Evolutionary conservation across 2,888 invertebrate species (phyloP), one percentile per base, ranked within the genome.

Genomic region (Drosophila prolongata): DNA sequence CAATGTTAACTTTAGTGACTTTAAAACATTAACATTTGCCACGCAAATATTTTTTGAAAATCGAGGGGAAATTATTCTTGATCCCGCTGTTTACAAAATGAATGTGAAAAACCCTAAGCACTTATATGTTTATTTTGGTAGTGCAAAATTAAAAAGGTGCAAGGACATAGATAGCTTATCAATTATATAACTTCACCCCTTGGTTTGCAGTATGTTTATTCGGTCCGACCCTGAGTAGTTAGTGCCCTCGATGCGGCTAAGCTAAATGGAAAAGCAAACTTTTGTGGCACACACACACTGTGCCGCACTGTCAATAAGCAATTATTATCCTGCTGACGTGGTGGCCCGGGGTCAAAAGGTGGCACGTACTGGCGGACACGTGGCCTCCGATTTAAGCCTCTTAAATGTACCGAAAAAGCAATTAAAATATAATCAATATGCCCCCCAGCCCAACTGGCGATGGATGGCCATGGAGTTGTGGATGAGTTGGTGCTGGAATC

Each of bases 391-490:
- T 55, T 60, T 66, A 77, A 69, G 61, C 57, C 69, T 61, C 75
- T 73, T 62, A 73, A 68, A 49, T 53, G 42, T 62, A 57, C 54
- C 42, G 46, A 56, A 53, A 74, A 77, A 67, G 67, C 78, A 80
- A 78, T 80, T 80, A 80, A 78, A 80, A 80, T 74, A 75, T 64
- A 77, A 77, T 77, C 77, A 78, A 74, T 65, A 77, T 16, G 49
- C 24, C 13, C 37, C 13, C 11, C 59, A 58, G 40, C 64, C 78
- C 1, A 82, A 46, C 24, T 70, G 49, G 0, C 67, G 65, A 5
- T 76, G 64, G 2, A 73, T 44, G 6, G 24, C 61, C 6, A 35
- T 46, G 0, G 47, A 43, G 6, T 75, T 76, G 14, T 13, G 38
- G 3, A 86, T 53, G 6, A 85, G 69, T 9, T 64, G 53, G 1